phyloP scores from a whole-genome alignment of 2,113 vertebrate species.

The Neolamprologus kungweensis region DNA sequence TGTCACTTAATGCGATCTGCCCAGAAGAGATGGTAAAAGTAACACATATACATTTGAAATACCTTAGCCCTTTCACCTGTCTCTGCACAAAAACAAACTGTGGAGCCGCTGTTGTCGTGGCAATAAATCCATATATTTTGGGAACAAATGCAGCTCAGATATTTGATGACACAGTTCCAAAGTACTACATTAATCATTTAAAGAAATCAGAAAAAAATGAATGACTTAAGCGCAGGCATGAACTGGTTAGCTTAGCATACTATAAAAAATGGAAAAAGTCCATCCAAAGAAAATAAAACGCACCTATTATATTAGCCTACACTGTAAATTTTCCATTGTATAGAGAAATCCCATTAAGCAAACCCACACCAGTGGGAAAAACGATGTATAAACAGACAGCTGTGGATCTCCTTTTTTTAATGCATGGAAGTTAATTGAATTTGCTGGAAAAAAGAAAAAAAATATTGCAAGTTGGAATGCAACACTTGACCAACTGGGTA shows the following conservation, averaged over 20 bases:
- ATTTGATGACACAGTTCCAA: not conserved
- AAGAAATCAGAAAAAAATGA: not conserved
- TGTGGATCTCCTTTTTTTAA: not conserved
- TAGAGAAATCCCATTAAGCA: not conserved
- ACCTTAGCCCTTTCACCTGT: not conserved
- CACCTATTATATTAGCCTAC: not conserved
- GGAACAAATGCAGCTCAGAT: not conserved
- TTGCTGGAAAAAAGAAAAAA: not conserved
- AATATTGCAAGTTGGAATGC: not conserved
- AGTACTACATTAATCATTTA: not conserved
- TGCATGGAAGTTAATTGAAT: not conserved
- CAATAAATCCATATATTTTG: not conserved
- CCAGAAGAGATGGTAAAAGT: not conserved
- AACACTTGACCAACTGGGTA: not conserved
- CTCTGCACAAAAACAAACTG: not conserved
- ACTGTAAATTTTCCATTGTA: not conserved
- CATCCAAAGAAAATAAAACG: not conserved
- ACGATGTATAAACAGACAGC: not conserved
- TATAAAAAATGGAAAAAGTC: not conserved
- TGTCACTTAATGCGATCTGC: not conserved
- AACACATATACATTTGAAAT: not conserved
- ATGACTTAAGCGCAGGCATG: not conserved
- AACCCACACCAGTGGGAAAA: not conserved
- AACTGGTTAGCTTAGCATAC: not conserved
- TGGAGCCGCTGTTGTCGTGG: not conserved